phyloP scores from a whole-genome alignment of 2,888 invertebrate species.

The Cheilosia impressa region DNA sequence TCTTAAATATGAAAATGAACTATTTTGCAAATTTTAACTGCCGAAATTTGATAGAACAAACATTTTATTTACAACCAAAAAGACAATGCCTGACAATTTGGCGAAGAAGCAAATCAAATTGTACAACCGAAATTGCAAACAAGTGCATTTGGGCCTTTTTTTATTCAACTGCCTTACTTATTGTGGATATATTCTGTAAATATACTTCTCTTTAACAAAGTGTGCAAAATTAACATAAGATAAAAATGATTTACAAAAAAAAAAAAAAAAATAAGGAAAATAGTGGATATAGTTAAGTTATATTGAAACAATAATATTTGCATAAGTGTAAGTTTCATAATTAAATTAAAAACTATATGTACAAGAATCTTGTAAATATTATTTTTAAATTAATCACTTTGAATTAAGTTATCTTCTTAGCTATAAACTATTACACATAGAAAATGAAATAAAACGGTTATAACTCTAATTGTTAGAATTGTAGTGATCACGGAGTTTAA shows the following conservation, averaged over 20 bases:
- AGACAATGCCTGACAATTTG: slow-evolving; percentile 6
- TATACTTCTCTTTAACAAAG: slow-evolving; percentile 44
- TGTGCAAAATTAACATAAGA: slow-evolving; percentile 66
- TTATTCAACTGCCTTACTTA: slow-evolving; percentile 71
- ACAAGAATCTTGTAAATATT: slow-evolving; percentile 62
- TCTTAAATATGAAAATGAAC: slow-evolving; percentile 3
- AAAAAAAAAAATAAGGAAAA: slow-evolving; percentile 6
- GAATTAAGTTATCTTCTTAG: slow-evolving; percentile 52
- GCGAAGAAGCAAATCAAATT: not conserved
- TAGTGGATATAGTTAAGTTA: slow-evolving; percentile 17
- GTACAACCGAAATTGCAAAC: not conserved
- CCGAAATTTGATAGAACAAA: slow-evolving; percentile 39
- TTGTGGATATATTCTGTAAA: slow-evolving; percentile 70
- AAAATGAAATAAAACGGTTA: slow-evolving; percentile 43
- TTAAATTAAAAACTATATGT: slow-evolving; percentile 46
- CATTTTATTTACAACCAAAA: slow-evolving; percentile 19
- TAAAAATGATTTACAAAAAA: not conserved
- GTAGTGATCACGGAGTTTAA: slow-evolving; percentile 67
- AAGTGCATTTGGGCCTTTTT: slow-evolving; percentile 10
- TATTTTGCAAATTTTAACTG: slow-evolving; percentile 57
- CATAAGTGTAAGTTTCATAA: slow-evolving; percentile 44
- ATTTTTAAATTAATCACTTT: slow-evolving; percentile 48
- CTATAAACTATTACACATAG: slow-evolving; percentile 30
- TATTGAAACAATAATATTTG: not conserved
- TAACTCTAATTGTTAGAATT: slow-evolving; percentile 52